These are phyloP conservation scores for Ageneiosus marmoratus DNA, from an alignment of 2,113 vertebrate genomes.

Conservation along the genomic window DNA sequence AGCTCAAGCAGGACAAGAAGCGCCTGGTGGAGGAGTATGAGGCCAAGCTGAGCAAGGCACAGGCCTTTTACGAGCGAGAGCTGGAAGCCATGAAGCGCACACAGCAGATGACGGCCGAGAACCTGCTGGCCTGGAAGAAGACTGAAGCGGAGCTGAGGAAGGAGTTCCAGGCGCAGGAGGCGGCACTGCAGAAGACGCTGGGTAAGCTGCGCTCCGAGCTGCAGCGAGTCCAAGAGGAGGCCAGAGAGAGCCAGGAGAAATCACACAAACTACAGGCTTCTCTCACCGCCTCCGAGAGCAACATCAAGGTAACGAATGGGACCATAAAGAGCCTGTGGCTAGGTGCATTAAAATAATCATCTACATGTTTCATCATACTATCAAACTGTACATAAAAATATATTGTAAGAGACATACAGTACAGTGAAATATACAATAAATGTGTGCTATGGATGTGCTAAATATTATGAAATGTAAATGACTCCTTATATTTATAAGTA, in stretches of 20 bases:
- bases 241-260: slow-evolving; percentile 84
- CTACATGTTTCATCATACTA: neutral
- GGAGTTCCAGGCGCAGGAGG: slow-evolving; percentile 95
- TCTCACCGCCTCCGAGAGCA: slow-evolving; percentile 80
- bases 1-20: slow-evolving; percentile 88
- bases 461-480: no score
- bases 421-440: no score
- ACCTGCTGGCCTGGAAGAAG: slow-evolving; percentile 90
- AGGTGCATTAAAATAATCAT: no score
- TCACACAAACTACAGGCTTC: slow-evolving; percentile 88
- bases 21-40: slow-evolving; percentile 93
- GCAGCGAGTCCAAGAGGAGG: slow-evolving; percentile 89
- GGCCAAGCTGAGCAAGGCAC: slow-evolving; percentile 93
- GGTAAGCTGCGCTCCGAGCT: slow-evolving; percentile 83
- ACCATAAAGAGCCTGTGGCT: neutral
- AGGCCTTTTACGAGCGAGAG: slow-evolving; percentile 92
- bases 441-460: no score
- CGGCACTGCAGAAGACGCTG: slow-evolving; percentile 85
- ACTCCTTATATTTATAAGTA: no score
- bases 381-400: no score
- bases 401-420: no score
- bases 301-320: slow-evolving; percentile 78
- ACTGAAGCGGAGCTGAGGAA: slow-evolving; percentile 90
- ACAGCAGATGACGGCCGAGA: slow-evolving; percentile 93
- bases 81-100: slow-evolving; percentile 95